Evolutionary conservation across 2,888 invertebrate species (phyloP).

Genomic region (Crematogaster levior): DNA sequence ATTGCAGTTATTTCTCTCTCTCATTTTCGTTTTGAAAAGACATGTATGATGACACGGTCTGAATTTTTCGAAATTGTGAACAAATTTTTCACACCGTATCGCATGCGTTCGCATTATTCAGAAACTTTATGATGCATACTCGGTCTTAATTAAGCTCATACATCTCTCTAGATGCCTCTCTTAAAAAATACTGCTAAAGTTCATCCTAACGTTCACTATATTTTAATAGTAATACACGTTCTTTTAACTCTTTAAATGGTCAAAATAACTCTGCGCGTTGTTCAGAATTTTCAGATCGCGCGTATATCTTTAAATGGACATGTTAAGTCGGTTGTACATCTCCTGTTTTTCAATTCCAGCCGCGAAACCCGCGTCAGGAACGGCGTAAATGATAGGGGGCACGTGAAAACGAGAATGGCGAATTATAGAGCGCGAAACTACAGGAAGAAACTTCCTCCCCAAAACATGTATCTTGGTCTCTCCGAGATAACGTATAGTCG

Average conservation of each 20-base stretch:
- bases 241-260: slow-evolving; percentile 12
- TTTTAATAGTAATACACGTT: not conserved
- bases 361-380: slow-evolving; percentile 13
- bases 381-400: slow-evolving; percentile 35
- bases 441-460: slow-evolving; percentile 64
- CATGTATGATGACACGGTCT: not conserved
- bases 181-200: slow-evolving; percentile 46
- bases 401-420: slow-evolving; percentile 40
- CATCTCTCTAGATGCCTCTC: slow-evolving; percentile 31
- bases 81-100: slow-evolving; percentile 11
- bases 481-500: slow-evolving; percentile 62
- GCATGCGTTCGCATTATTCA: slow-evolving; percentile 1
- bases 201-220: slow-evolving; percentile 27
- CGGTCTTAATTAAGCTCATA: slow-evolving; percentile 43
- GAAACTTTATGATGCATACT: slow-evolving; percentile 40
- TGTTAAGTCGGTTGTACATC: not conserved
- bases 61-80: slow-evolving; percentile 32
- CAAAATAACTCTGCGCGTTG: not conserved
- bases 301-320: slow-evolving; percentile 20
- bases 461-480: slow-evolving; percentile 61
- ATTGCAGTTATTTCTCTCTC: slow-evolving; percentile 20
- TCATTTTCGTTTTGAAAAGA: slow-evolving; percentile 16
- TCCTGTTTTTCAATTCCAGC: slow-evolving; percentile 37
- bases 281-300: not conserved
- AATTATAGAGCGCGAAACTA: slow-evolving; percentile 60